These are phyloP conservation scores for Crypturellus tataupa DNA, from an alignment of 2,797 vertebrate genomes.

Conservation along the genomic window DNA sequence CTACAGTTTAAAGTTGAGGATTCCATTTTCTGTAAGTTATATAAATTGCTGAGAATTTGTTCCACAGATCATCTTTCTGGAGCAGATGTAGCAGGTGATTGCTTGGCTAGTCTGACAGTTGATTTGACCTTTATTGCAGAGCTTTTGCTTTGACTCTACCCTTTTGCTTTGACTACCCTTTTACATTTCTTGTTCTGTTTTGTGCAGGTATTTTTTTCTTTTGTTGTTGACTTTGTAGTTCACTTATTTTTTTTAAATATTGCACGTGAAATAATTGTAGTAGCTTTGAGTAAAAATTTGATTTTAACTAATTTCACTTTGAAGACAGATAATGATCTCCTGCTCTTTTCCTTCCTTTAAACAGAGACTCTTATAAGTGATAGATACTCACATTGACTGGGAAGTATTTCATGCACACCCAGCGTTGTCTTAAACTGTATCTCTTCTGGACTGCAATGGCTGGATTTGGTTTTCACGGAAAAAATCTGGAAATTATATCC, in stretches of 20 bases:
- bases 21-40: background rate
- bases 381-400: background rate
- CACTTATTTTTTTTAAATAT: background rate
- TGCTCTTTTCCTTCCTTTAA: background rate
- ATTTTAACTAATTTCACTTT: background rate
- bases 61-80: background rate
- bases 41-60: background rate
- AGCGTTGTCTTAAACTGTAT: conserved; percentile 26
- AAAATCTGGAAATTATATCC: background rate
- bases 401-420: conserved; percentile 27
- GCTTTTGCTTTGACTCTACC: background rate
- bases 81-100: background rate
- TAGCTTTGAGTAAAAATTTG: background rate
- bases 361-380: background rate
- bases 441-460: conserved; percentile 19
- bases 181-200: background rate
- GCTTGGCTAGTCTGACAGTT: background rate
- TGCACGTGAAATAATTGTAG: background rate
- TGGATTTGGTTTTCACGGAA: conserved; percentile 35
- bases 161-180: background rate
- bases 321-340: background rate
- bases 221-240: background rate
- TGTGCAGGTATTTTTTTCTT: background rate
- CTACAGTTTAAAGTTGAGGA: background rate
- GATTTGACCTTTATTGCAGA: background rate